A percentile compares a stretch with the other conserved stretches of the same genome.
Evolutionary conservation across 2,888 invertebrate species (phyloP).

Genomic region (Sminthurinus aureus): DNA sequence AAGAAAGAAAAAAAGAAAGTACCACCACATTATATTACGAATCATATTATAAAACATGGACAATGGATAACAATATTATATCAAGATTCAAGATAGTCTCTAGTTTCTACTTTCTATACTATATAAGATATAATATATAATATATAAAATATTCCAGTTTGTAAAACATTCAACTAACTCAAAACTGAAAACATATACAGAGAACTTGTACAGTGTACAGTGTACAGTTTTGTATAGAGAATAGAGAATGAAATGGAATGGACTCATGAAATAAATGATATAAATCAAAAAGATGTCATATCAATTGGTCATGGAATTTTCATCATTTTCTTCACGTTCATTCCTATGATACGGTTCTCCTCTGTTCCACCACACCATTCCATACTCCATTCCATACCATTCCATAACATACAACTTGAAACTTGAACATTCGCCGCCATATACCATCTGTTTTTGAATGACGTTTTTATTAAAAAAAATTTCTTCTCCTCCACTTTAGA

Average conservation of each 20-base stretch:
- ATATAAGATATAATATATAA: neutral
- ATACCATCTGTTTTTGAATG: slow-evolving; percentile 40
- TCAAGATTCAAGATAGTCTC: too few relatives aligned
- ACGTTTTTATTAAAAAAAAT: slow-evolving; percentile 38
- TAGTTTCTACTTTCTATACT: neutral
- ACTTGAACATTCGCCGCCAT: neutral
- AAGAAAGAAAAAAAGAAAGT: neutral
- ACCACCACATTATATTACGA: too few relatives aligned
- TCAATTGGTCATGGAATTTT: slow-evolving; percentile 38
- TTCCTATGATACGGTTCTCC: too few relatives aligned
- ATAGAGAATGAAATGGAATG: neutral
- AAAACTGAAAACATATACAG: too few relatives aligned
- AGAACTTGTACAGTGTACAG: too few relatives aligned
- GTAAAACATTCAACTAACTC: too few relatives aligned
- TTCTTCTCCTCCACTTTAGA: neutral
- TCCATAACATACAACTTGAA: neutral
- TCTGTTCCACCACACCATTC: too few relatives aligned
- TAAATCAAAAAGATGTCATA: slow-evolving; percentile 35
- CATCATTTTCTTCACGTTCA: slow-evolving; percentile 34
- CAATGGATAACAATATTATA: slow-evolving; percentile 11
- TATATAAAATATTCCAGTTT: neutral
- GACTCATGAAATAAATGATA: slow-evolving; percentile 15
- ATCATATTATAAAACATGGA: neutral
- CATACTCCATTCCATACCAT: neutral
- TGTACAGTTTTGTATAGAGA: too few relatives aligned